phyloP scores from a whole-genome alignment of 1,140 invertebrate species.

The Nephila pilipes region DNA sequence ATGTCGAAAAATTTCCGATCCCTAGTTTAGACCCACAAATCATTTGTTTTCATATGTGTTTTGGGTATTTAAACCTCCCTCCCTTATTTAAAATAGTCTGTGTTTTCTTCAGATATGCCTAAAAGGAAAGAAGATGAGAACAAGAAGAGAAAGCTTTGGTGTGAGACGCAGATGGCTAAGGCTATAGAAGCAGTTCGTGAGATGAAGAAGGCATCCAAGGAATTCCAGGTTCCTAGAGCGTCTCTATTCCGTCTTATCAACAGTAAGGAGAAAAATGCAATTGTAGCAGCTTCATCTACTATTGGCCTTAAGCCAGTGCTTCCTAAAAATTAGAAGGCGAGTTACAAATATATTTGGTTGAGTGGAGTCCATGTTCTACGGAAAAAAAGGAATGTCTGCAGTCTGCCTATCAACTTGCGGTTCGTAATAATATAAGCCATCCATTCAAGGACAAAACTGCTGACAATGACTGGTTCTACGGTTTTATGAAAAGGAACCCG shows the following conservation, averaged over 20 bases:
- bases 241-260: slow-evolving; percentile 50
- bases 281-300: slow-evolving; percentile 41
- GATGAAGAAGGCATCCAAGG: slow-evolving; percentile 47
- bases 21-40: too few relatives aligned
- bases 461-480: slow-evolving; percentile 21
- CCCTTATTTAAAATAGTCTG: too few relatives aligned
- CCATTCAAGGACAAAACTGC: slow-evolving; percentile 36
- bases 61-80: too few relatives aligned
- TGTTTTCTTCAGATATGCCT: neutral
- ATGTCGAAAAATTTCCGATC: too few relatives aligned
- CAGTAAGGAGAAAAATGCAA: slow-evolving; percentile 65
- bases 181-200: too few relatives aligned
- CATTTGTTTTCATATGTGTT: too few relatives aligned
- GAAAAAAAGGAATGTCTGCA: slow-evolving; percentile 62
- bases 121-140: neutral
- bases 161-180: slow-evolving; percentile 9
- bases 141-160: neutral
- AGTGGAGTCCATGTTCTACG: slow-evolving; percentile 61
- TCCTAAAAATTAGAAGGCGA: slow-evolving; percentile 54
- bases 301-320: slow-evolving; percentile 36
- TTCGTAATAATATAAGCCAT: slow-evolving; percentile 42
- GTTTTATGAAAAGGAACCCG: too few relatives aligned
- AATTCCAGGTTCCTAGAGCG: slow-evolving; percentile 64
- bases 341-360: slow-evolving; percentile 68
- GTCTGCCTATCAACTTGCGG: slow-evolving; percentile 69